Conservation (phyloP, 2,113 vertebrate species). For the Tringa solitaria region DNA sequence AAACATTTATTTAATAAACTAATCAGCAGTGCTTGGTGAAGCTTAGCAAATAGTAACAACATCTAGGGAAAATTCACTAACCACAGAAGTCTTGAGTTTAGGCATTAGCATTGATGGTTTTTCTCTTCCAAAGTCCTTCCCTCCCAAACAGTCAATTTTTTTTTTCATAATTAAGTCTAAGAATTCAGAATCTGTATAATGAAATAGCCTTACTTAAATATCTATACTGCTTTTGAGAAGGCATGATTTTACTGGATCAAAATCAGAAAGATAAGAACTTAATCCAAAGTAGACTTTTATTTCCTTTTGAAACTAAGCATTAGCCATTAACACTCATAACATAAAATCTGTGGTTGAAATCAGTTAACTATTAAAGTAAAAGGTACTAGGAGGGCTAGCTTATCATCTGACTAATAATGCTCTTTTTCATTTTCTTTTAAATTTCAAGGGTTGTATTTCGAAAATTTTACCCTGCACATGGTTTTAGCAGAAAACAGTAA, state of each 20-base stretch:
- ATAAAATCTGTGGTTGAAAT: background rate
- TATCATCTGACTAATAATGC: background rate
- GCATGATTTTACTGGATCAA: background rate
- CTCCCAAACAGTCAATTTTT: background rate
- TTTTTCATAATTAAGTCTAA: background rate
- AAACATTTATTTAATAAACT: constrained; percentile 16
- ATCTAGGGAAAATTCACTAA: background rate
- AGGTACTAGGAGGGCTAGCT: background rate
- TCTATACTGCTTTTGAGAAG: background rate
- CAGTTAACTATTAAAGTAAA: background rate
- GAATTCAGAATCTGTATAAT: background rate
- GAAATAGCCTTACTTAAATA: background rate
- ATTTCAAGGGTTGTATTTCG: background rate
- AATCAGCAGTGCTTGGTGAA: background rate
- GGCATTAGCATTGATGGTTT: background rate
- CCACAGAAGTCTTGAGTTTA: background rate
- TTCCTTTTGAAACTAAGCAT: background rate
- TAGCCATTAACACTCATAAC: background rate
- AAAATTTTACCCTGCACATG: background rate
- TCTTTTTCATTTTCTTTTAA: background rate
- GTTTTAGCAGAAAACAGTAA: background rate
- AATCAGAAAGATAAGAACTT: background rate
- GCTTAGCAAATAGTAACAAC: background rate
- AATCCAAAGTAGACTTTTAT: background rate
- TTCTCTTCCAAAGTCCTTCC: background rate